phyloP scores from a whole-genome alignment of 2,113 vertebrate genomes.

The Rhea pennata region DNA sequence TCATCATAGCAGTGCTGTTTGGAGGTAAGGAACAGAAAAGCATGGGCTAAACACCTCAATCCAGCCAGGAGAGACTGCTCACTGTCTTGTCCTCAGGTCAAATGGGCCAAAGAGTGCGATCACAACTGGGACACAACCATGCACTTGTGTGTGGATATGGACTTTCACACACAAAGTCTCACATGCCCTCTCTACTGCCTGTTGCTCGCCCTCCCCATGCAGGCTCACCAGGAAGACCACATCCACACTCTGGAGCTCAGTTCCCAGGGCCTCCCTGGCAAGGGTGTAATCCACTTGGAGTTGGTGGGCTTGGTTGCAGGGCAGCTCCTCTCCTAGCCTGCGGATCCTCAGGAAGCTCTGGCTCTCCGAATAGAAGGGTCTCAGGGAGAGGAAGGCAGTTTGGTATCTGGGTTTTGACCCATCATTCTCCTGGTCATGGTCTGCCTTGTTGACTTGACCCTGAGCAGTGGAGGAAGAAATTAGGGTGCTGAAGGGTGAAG shows the following conservation, averaged over 20 bases:
- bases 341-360: conserved; percentile 7
- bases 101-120: too few species aligned
- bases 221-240: conserved; percentile 44
- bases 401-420: rapidly evolving
- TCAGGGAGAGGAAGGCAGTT: rapidly evolving
- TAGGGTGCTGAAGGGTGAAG: neutral
- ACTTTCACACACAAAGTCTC: neutral
- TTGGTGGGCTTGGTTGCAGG: neutral
- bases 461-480: neutral
- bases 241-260: neutral
- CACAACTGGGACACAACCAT: neutral
- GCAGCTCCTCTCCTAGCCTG: rapidly evolving
- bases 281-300: conserved; percentile 11
- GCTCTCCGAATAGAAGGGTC: rapidly evolving
- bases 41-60: too few species aligned
- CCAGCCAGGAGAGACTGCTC: neutral
- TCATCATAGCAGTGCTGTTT: too few species aligned
- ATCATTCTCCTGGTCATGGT: rapidly evolving
- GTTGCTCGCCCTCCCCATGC: rapidly evolving
- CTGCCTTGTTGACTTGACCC: neutral
- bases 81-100: neutral
- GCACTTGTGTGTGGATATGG: rapidly evolving
- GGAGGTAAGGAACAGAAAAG: too few species aligned
- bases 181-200: rapidly evolving
- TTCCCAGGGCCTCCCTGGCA: neutral